Evolutionary conservation across 2,113 vertebrate species (phyloP).

Genomic region (Pteronura brasiliensis): DNA sequence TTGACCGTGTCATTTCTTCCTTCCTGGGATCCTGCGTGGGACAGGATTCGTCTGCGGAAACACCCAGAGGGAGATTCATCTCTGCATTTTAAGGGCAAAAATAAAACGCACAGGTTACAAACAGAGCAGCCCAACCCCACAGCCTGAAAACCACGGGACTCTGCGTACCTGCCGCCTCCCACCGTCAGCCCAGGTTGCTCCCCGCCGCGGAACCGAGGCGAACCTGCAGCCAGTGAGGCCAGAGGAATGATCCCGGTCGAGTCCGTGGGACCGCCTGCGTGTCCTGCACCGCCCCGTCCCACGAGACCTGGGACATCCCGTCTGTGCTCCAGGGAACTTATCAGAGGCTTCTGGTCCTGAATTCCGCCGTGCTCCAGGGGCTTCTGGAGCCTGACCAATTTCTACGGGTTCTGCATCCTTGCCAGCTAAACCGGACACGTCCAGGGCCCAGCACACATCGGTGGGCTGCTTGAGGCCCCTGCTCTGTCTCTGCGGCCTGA

Average conservation of each 20-base stretch:
- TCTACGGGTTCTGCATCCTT: not conserved
- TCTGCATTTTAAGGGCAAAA: not conserved
- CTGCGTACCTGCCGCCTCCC: fast-evolving
- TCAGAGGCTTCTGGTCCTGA: fast-evolving
- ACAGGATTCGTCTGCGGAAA: not conserved
- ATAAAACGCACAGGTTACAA: not conserved
- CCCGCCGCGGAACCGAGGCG: fast-evolving
- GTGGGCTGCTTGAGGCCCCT: not conserved
- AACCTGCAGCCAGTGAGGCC: not conserved
- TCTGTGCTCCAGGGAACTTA: not conserved
- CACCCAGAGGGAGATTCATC: not conserved
- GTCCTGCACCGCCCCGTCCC: not conserved
- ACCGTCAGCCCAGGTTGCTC: fast-evolving
- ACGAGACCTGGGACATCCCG: no score
- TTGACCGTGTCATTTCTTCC: not conserved
- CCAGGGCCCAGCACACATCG: fast-evolving
- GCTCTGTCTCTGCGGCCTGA: not conserved
- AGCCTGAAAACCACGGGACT: not conserved
- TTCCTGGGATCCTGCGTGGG: not conserved
- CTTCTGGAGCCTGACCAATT: not conserved
- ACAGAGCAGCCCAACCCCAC: no score
- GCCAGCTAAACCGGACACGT: no score
- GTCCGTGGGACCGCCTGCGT: fast-evolving
- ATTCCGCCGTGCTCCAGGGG: not conserved
- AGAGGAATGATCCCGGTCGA: not conserved